Evolutionary conservation across 2,113 vertebrate genomes (phyloP), one percentile per base, ranked within the genome.

Genomic region (Microcebus tavaratra): DNA sequence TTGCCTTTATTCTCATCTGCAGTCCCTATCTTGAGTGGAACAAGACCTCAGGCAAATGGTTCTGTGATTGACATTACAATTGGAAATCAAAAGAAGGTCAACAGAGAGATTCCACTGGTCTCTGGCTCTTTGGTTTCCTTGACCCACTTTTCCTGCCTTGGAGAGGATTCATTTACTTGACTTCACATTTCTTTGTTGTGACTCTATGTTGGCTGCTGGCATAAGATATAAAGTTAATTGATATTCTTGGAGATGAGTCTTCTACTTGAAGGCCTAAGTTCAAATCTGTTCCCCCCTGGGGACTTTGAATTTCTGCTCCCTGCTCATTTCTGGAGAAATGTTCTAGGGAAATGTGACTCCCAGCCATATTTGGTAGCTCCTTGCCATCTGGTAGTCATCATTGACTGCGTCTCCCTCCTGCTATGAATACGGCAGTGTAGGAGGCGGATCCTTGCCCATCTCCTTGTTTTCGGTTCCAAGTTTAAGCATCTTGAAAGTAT

Each of bases 401-500:
- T 3, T 55, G 83, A 39, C 55, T 63, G 0, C 1, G 61, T 84
- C 36, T 88, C 80, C 39, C 80, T 42, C 34, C 1, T 34, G 67
- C 93, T 92, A 39, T 94, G 88, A 95, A 78, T 92, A 92, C 53
- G 80, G 39, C 65, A 23, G 53, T 45, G 53, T 89, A 36, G 87
- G 88, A 80, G 83, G 55, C 53, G n/a, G 79, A 20, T 48, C 45
- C 72, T 70, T 55, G 20, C 90, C 91, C 39, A n/a, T 42, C 57
- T 81, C 39, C 55, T 82, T 81, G 70, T 67, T 67, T 92, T 72
- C 45, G 55, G 72, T 13, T 65, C 81, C 78, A 79, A 27, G 39
- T 84, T 86, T 45, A 88, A 96, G 67, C 86, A 65, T 97, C 93
- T 94, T 94, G 93, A 91, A 93, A 65, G n/a, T 95, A 18, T 97